These are phyloP conservation scores for Holothuria leucospilota DNA, from an alignment of 53 echinoderm and acorn worm species.

Conservation along the genomic window DNA sequence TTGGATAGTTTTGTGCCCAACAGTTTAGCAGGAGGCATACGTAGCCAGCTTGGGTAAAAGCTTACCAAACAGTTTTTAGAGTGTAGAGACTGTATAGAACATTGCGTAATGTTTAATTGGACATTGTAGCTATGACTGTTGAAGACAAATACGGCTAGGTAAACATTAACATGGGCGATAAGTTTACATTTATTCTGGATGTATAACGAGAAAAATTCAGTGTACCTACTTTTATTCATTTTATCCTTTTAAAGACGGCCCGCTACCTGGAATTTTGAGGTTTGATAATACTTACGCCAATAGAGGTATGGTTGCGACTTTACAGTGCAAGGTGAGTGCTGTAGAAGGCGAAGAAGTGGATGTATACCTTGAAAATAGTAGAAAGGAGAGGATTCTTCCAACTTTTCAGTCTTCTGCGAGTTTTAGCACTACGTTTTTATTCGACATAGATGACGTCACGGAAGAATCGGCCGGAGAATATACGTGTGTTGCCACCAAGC, in stretches of 20 bases:
- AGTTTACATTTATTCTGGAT: neutral
- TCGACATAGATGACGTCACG: constrained; percentile 20
- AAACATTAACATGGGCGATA: too few relatives aligned
- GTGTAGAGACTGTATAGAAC: too few relatives aligned
- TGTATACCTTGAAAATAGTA: neutral
- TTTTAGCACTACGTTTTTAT: neutral
- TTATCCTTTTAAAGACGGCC: constrained; percentile 7
- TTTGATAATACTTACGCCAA: neutral
- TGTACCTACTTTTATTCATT: too few relatives aligned
- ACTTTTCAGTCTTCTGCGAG: too few relatives aligned
- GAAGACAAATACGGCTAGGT: too few relatives aligned
- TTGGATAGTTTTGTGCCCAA: too few relatives aligned
- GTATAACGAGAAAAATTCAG: too few relatives aligned
- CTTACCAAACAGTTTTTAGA: too few relatives aligned
- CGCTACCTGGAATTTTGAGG: neutral
- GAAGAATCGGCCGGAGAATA: constrained; percentile 60
- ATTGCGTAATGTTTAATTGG: too few relatives aligned
- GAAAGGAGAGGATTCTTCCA: neutral
- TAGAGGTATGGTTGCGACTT: neutral
- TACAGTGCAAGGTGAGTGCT: constrained; percentile 6
- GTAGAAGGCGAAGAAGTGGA: neutral
- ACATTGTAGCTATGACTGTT: too few relatives aligned
- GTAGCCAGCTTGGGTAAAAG: too few relatives aligned
- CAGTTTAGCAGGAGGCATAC: too few relatives aligned
- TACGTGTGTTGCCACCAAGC: constrained; percentile 65